Evolutionary conservation across 2,797 vertebrate genomes (phyloP).

Genomic region (Channa striata): DNA sequence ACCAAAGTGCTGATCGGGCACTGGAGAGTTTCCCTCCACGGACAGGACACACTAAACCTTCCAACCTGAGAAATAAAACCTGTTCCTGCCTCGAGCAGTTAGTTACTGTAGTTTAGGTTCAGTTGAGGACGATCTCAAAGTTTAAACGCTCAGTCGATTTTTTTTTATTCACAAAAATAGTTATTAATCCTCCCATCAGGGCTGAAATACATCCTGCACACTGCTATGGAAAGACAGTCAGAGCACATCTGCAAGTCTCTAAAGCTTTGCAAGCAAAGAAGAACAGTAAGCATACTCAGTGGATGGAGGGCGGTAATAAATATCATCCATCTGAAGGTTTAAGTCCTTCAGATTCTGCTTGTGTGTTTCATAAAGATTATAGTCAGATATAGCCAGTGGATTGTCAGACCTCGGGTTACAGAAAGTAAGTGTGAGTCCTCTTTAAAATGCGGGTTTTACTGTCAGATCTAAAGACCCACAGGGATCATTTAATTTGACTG

Average conservation of each 20-base stretch:
- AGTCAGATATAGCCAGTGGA: background rate
- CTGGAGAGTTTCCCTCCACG: background rate
- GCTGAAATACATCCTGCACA: slow-evolving; percentile 13
- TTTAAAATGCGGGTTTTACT: background rate
- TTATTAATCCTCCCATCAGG: slow-evolving; percentile 6
- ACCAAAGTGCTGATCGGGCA: slow-evolving; percentile 33
- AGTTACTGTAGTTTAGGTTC: background rate
- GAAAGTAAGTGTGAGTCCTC: background rate
- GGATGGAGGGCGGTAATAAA: background rate
- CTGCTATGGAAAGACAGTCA: slow-evolving; percentile 30
- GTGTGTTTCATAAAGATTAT: background rate
- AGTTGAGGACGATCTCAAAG: background rate
- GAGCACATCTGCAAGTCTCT: slow-evolving; percentile 12
- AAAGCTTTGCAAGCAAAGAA: slow-evolving; percentile 1
- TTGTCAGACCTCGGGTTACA: background rate
- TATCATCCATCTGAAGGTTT: background rate
- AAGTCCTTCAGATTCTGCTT: slow-evolving; percentile 7
- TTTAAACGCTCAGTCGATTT: too few relatives aligned
- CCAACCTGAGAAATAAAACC: too few relatives aligned
- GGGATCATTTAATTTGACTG: background rate
- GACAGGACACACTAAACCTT: background rate
- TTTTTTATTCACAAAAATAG: background rate
- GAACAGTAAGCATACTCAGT: background rate
- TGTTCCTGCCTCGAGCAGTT: too few relatives aligned
- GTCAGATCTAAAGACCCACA: background rate